Evolutionary conservation across 2,797 vertebrate species (phyloP).

Genomic region (Microctenopoma stevenorrisi): DNA sequence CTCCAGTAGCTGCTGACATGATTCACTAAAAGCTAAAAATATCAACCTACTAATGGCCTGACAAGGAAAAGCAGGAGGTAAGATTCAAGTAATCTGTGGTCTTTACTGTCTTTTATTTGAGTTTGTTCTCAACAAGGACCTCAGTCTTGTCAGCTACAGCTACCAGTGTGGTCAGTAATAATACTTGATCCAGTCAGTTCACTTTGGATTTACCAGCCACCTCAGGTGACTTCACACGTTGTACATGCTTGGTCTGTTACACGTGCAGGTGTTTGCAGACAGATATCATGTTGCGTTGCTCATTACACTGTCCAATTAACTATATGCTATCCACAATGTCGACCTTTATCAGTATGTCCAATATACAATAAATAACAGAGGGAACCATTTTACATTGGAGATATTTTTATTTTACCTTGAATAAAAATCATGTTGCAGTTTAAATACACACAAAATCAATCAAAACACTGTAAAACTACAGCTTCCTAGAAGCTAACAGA

Average conservation of each 20-base stretch:
- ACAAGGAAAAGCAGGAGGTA: background rate
- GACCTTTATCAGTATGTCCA: background rate
- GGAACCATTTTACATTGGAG: slow-evolving; percentile 21
- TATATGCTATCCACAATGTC: too few species aligned
- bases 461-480: slow-evolving; percentile 13
- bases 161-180: background rate
- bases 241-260: too few species aligned
- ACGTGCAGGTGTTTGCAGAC: background rate
- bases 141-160: background rate
- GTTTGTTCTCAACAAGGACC: background rate
- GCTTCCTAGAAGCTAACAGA: slow-evolving; percentile 76
- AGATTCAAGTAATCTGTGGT: background rate
- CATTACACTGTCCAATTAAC: background rate
- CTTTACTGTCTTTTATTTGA: background rate
- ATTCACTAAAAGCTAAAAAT: background rate
- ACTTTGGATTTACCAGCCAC: background rate
- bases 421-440: slow-evolving; percentile 54
- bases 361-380: slow-evolving; percentile 8
- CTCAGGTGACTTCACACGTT: too few species aligned
- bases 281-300: background rate
- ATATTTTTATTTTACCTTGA: slow-evolving; percentile 58
- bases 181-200: too few species aligned
- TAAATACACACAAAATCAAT: slow-evolving; percentile 43
- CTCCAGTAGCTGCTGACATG: background rate
- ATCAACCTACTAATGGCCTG: background rate